phyloP scores from a whole-genome alignment of 2,113 vertebrate species.

The Coracopsis vasa region DNA sequence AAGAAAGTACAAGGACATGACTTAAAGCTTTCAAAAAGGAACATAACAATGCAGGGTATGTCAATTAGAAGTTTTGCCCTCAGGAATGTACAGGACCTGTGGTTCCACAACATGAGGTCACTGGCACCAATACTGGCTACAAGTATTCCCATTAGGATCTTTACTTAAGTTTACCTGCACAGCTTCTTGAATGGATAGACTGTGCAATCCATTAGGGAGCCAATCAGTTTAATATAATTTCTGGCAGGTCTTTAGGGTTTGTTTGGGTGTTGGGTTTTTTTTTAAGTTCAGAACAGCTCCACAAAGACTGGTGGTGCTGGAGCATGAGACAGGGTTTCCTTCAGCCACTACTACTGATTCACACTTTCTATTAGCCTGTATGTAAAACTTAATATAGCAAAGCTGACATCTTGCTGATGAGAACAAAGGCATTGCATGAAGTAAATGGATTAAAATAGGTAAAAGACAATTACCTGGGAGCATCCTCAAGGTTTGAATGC shows the following conservation, averaged over 20 bases:
- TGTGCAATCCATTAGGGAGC: not conserved
- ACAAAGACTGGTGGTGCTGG: not conserved
- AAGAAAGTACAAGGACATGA: not conserved
- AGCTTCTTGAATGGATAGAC: not conserved
- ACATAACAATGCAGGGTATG: not conserved
- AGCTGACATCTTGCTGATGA: slow-evolving; percentile 28
- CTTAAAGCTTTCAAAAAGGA: not conserved
- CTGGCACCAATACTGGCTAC: not conserved
- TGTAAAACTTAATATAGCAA: not conserved
- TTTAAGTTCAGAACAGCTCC: not conserved
- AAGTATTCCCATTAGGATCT: not conserved
- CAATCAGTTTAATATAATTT: not conserved
- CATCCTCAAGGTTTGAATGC: not conserved
- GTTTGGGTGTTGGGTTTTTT: not conserved
- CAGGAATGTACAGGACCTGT: not conserved
- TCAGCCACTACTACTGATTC: not conserved
- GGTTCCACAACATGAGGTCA: not conserved
- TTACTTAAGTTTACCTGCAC: not conserved
- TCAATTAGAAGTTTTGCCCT: not conserved
- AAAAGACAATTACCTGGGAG: not conserved
- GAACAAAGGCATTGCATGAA: not conserved
- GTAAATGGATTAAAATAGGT: not conserved
- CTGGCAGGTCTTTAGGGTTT: not conserved
- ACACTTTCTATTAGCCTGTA: not conserved
- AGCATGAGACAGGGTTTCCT: not conserved